Conservation (phyloP, 2,888 invertebrate genomes). For the Elmis aenea region DNA sequence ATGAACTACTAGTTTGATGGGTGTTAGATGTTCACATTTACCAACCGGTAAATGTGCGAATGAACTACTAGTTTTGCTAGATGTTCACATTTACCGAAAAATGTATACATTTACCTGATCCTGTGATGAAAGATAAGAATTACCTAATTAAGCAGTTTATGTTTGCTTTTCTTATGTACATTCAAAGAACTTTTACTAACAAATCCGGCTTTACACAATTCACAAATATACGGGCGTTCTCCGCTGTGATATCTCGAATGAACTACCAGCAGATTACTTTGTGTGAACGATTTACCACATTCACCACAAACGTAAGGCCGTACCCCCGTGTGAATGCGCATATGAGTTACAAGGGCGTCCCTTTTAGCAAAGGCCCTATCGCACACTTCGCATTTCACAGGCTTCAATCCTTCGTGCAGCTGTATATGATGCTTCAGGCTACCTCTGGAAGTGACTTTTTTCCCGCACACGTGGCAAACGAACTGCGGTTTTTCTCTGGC, state of each 20-base stretch:
- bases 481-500: too few species aligned
- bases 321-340: slow-evolving; percentile 40
- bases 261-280: slow-evolving; percentile 49
- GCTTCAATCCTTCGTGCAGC: slow-evolving; percentile 21
- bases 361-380: slow-evolving; percentile 24
- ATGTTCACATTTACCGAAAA: too few species aligned
- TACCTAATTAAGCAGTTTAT: not conserved
- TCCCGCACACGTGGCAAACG: slow-evolving; percentile 7
- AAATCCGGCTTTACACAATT: slow-evolving; percentile 51
- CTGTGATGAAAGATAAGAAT: too few species aligned
- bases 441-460: slow-evolving; percentile 31
- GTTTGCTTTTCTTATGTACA: slow-evolving; percentile 40
- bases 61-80: too few species aligned
- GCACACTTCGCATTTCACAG: not conserved
- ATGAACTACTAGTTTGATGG: too few species aligned
- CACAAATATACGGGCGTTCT: slow-evolving; percentile 51
- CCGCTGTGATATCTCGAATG: slow-evolving; percentile 53
- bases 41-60: too few species aligned
- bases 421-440: slow-evolving; percentile 38
- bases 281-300: slow-evolving; percentile 33
- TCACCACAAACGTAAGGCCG: slow-evolving; percentile 15
- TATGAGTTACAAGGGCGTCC: slow-evolving; percentile 35
- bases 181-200: slow-evolving; percentile 51
- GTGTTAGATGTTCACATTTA: too few species aligned
- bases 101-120: too few species aligned